A percentile compares a stretch with the other conserved stretches of the same genome.
Evolutionary conservation across 2,888 invertebrate genomes (phyloP).

Genomic region (Chalcosyrphus nemorum): DNA sequence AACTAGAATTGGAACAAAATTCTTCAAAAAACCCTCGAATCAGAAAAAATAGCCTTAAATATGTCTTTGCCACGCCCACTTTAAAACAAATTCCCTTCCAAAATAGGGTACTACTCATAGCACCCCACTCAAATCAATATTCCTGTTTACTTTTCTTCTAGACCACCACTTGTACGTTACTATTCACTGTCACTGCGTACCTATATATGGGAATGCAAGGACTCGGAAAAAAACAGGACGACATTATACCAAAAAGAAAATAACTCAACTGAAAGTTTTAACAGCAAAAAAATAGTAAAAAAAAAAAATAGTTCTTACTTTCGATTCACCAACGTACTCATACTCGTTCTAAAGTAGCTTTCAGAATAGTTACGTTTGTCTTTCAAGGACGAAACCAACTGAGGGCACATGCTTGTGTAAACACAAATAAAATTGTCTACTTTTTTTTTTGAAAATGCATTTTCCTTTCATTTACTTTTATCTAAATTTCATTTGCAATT

Average conservation of each 20-base stretch:
- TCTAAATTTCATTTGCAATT: slow-evolving; percentile 41
- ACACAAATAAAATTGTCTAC: slow-evolving; percentile 6
- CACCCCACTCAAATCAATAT: neutral
- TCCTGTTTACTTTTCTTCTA: neutral
- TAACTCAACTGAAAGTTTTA: slow-evolving; percentile 27
- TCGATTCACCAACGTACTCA: neutral
- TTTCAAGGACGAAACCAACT: slow-evolving; percentile 26
- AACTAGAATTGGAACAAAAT: no score
- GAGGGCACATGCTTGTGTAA: neutral
- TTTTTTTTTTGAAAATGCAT: neutral
- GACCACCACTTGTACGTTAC: neutral
- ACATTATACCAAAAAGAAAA: slow-evolving; percentile 4
- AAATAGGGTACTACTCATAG: neutral
- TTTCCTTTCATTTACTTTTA: slow-evolving; percentile 45
- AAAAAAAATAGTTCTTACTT: neutral
- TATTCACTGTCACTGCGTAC: slow-evolving; percentile 31
- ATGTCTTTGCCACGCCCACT: no score
- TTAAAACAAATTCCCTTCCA: neutral
- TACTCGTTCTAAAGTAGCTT: neutral
- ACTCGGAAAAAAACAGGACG: neutral
- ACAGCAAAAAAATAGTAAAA: neutral
- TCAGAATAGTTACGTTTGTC: neutral
- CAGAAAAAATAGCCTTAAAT: no score
- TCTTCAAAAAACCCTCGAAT: no score
- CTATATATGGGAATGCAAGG: neutral